These are phyloP conservation scores for Selene dorsalis DNA, from an alignment of 2,797 vertebrate genomes.

Conservation along the genomic window DNA sequence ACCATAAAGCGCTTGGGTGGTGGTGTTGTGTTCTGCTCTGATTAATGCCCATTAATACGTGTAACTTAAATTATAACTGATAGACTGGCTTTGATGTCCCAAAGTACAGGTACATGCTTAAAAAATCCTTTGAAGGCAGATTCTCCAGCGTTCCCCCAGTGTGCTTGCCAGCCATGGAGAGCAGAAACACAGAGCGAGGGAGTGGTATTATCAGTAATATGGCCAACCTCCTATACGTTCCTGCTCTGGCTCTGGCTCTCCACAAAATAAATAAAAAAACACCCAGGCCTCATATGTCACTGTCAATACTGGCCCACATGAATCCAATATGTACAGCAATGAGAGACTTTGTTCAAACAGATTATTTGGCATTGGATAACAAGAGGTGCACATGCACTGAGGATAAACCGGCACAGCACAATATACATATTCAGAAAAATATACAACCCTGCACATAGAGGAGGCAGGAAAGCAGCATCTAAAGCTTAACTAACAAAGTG, in stretches of 20 bases:
- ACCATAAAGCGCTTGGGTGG: constrained; percentile 9
- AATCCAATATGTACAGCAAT: constrained; percentile 66
- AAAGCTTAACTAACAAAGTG: constrained; percentile 38
- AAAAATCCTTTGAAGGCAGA: constrained; percentile 67
- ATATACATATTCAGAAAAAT: constrained; percentile 28
- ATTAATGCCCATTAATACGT: constrained; percentile 35
- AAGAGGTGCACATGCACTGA: constrained; percentile 37
- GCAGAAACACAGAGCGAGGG: constrained; percentile 33
- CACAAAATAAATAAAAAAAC: constrained; percentile 11
- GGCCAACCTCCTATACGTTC: constrained; percentile 45
- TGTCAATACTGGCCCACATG: constrained; percentile 58
- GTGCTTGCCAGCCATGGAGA: constrained; percentile 41
- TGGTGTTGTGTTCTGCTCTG: neutral
- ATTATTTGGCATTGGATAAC: constrained; percentile 70
- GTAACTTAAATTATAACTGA: constrained; percentile 56
- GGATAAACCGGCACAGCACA: constrained; percentile 36
- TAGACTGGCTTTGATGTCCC: constrained; percentile 62
- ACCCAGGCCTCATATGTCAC: constrained; percentile 66
- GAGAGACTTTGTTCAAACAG: constrained; percentile 63
- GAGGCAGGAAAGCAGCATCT: constrained; percentile 17
- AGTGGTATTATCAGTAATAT: constrained; percentile 41
- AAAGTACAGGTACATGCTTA: constrained; percentile 46
- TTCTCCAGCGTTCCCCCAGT: constrained; percentile 48
- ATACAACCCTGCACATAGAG: constrained; percentile 10
- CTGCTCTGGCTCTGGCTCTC: constrained; percentile 21